A percentile compares a stretch with the other conserved stretches of the same genome.
phyloP scores from a whole-genome alignment of 1,140 invertebrate genomes.

The Helicorthomorpha holstii region DNA sequence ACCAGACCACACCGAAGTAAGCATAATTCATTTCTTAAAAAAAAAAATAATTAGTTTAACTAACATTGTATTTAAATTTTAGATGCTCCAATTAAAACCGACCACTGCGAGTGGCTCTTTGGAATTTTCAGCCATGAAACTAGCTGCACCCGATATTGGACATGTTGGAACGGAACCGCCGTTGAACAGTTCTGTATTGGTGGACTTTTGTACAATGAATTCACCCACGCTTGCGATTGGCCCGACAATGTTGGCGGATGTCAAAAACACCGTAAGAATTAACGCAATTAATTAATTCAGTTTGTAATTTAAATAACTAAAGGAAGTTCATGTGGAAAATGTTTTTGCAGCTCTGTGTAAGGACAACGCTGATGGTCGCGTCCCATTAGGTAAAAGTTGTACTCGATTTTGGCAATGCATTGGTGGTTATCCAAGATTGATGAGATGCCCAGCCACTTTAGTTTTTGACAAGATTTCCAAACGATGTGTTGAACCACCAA shows the following conservation, averaged over 20 bases:
- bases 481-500: constrained; percentile 69
- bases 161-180: constrained; percentile 83
- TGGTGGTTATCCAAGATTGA: constrained; percentile 73
- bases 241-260: constrained; percentile 81
- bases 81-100: constrained; percentile 64
- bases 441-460: constrained; percentile 72
- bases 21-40: constrained; percentile 7
- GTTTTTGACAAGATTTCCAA: constrained; percentile 69
- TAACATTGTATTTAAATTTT: constrained; percentile 5
- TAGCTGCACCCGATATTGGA: constrained; percentile 82
- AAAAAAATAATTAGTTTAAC: background rate
- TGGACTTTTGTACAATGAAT: constrained; percentile 75
- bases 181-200: constrained; percentile 86
- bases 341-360: constrained; percentile 58
- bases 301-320: background rate
- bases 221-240: constrained; percentile 78
- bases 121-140: constrained; percentile 86
- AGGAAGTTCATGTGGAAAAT: background rate
- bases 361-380: constrained; percentile 62
- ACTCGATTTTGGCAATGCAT: constrained; percentile 87
- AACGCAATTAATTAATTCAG: background rate
- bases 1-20: constrained; percentile 21
- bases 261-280: constrained; percentile 72
- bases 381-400: constrained; percentile 67
- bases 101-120: constrained; percentile 83